These are phyloP conservation scores for Zosterops japonicus DNA, from an alignment of 2,113 vertebrate species.

Conservation along the genomic window DNA sequence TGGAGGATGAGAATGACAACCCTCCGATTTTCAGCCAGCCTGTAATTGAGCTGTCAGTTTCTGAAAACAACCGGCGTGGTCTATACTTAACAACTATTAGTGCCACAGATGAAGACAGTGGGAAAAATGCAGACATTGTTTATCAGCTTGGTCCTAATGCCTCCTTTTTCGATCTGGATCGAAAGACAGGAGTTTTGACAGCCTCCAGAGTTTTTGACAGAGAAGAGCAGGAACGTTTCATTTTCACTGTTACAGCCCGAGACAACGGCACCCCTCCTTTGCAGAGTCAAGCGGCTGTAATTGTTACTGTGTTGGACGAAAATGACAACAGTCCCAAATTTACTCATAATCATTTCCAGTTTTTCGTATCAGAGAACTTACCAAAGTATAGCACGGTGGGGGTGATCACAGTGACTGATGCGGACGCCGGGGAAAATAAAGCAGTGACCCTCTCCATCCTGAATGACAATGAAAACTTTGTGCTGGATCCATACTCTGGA, in stretches of 20 bases:
- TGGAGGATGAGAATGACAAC: conserved; percentile 99
- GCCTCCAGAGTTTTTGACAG: conserved; percentile 96
- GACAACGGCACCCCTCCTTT: conserved; percentile 97
- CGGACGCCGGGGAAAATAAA: conserved; percentile 94
- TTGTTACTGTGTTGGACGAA: conserved; percentile 95
- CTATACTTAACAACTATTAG: conserved; percentile 96
- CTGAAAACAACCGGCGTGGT: conserved; percentile 97
- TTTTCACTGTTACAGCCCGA: conserved; percentile 95
- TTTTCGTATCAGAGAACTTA: conserved; percentile 98
- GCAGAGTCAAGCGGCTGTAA: conserved; percentile 95
- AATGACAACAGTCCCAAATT: conserved; percentile 99
- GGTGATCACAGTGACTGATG: conserved; percentile 96
- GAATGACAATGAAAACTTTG: conserved; percentile 97
- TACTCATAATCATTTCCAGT: conserved; percentile 98
- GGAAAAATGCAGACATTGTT: conserved; percentile 97
- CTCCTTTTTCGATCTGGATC: conserved; percentile 97
- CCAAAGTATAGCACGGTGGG: conserved; percentile 98
- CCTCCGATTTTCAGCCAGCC: conserved; percentile 97
- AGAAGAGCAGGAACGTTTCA: conserved; percentile 96
- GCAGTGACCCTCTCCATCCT: conserved; percentile 94
- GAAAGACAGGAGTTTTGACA: conserved; percentile 95
- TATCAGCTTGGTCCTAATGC: conserved; percentile 98
- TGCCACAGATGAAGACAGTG: conserved; percentile 97
- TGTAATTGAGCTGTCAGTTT: conserved; percentile 96
- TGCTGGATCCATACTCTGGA: conserved; percentile 92